Conservation (phyloP, 2,888 invertebrate species). For the Thelaira solivaga region DNA sequence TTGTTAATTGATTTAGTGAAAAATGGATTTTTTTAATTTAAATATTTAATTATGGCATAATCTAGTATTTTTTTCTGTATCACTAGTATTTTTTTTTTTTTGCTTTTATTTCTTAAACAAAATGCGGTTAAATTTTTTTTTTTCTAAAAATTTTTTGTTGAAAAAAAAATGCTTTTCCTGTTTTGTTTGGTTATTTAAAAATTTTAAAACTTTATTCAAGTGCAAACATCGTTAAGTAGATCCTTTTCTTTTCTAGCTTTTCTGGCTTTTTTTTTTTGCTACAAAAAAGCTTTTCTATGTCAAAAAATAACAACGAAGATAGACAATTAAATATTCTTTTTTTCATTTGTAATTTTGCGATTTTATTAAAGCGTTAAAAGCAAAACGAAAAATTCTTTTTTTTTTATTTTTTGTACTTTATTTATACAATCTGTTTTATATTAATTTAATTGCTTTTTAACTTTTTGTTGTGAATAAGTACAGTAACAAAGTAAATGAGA, state of each 20-base stretch:
- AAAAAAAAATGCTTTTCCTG: not conserved
- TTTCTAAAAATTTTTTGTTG: too few relatives aligned
- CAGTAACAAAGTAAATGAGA: slow-evolving; percentile 23
- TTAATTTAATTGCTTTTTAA: slow-evolving; percentile 34
- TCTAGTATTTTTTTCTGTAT: too few relatives aligned
- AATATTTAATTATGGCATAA: too few relatives aligned
- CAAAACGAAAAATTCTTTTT: too few relatives aligned
- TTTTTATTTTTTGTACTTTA: too few relatives aligned
- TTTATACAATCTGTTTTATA: slow-evolving; percentile 17
- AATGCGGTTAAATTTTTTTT: too few relatives aligned
- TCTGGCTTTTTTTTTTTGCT: too few relatives aligned
- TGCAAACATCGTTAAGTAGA: not conserved
- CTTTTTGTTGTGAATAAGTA: slow-evolving; percentile 3
- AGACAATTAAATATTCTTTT: not conserved
- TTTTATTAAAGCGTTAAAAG: not conserved
- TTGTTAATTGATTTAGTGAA: too few relatives aligned
- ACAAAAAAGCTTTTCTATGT: slow-evolving; percentile 27
- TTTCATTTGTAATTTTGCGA: not conserved
- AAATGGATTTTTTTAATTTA: too few relatives aligned
- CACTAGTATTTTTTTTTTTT: too few relatives aligned
- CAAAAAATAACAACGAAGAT: not conserved
- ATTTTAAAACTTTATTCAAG: not conserved
- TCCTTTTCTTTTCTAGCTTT: too few relatives aligned
- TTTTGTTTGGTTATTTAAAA: not conserved
- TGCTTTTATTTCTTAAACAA: too few relatives aligned